Evolutionary conservation across 2,888 invertebrate species (phyloP), one percentile per base, ranked within the genome.

Genomic region (Diaprepes abbreviatus): DNA sequence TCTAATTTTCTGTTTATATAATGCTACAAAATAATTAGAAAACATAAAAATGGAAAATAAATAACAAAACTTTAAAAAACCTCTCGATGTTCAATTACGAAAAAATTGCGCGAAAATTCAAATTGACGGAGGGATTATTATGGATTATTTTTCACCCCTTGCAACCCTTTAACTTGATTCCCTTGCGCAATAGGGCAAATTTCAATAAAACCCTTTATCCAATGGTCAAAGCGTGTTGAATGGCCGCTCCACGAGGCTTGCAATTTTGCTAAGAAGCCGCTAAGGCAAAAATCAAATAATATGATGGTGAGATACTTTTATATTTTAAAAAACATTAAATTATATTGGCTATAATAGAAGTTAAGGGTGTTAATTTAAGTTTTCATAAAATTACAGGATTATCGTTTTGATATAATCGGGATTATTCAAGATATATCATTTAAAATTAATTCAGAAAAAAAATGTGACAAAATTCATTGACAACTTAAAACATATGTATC

Each of bases 131-230:
- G 21, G 17, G 4, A 14, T 33, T 9, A 19, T 65, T 70, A 70
- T 70, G 59, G 70, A 70, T 70, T 70, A 60, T 70, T 70, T 60
- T 45, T 59, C 36, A 55, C 60, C 59, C 64, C 55, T 54, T 59
- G 21, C 28, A 50, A 69, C 52, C 58, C 69, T 40, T 59, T 58
- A 9, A n/a, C 35, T 43, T 40, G 31, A 38, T 65, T 54, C 38
- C 28, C 59, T 45, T 70, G 70, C 70, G 70, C 70, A 70, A 43
- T 65, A 59, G 45, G 38, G 55, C 35, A 59, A 59, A 35, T 33
- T 52, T 36, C 48, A 16, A 45, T 28, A 14, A 28, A n/a, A 50
- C 6, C 28, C 16, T 21, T 50, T 43, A 6, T 17, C 40, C 24
- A 24, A 24, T 24, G 24, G 24, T 19, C 35, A 62, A 62, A 45